These are phyloP conservation scores for Glaucopsyche alexis DNA, from an alignment of 2,888 invertebrate genomes.

Conservation along the genomic window DNA sequence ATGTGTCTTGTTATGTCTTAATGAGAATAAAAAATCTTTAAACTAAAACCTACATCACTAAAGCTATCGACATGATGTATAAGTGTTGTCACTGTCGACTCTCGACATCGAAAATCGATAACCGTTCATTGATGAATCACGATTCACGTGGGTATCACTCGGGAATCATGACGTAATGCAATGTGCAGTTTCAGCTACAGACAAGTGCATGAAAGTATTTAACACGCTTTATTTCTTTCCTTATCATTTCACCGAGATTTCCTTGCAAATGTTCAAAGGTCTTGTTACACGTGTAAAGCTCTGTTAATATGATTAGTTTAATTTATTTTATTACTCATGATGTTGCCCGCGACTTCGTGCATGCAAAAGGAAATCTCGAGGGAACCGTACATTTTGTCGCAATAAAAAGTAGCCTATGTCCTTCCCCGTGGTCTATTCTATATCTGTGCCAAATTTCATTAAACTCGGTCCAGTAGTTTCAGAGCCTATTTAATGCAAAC, in stretches of 20 bases:
- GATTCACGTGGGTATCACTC: not conserved
- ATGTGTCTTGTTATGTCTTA: too few species aligned
- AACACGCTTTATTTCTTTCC: not conserved
- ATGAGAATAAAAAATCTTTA: too few species aligned
- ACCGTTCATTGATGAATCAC: not conserved
- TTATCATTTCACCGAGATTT: not conserved
- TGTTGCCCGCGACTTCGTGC: too few species aligned
- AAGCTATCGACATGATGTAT: not conserved
- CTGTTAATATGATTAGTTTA: not conserved
- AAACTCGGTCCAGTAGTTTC: too few species aligned
- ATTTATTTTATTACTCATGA: not conserved
- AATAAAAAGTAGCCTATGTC: too few species aligned
- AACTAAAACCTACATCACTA: too few species aligned
- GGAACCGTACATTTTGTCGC: too few species aligned
- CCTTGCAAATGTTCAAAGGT: not conserved
- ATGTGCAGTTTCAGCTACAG: not conserved
- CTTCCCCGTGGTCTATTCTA: too few species aligned
- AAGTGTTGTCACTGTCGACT: not conserved
- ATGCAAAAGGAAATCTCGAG: too few species aligned
- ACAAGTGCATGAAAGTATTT: not conserved
- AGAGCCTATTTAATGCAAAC: too few species aligned
- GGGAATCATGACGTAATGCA: not conserved
- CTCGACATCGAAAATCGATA: not conserved
- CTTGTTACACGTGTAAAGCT: not conserved
- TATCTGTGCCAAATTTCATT: too few species aligned